Evolutionary conservation across 2,113 vertebrate genomes (phyloP), one percentile per base, ranked within the genome.

Genomic region (Tamias sibiricus): DNA sequence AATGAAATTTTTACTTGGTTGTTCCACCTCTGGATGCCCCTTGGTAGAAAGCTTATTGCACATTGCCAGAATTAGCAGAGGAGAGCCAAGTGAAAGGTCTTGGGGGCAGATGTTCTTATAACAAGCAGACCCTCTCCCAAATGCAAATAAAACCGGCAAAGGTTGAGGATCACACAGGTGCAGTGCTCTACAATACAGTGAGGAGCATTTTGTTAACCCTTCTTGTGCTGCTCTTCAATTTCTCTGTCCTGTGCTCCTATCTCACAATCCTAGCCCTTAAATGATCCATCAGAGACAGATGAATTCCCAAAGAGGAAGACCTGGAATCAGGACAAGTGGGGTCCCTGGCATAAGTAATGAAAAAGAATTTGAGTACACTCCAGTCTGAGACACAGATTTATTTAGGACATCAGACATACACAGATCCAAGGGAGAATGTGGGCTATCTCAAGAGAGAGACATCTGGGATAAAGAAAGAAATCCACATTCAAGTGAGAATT

Each of bases 1-100:
- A 93, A 97, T 96, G 30, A 97, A 24, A 49, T 97, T 98, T 98
- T 96, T 88, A 42, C 87, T 97, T 94, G 93, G 75, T 68, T 2
- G 1, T 96, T 96, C 81, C 95, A 57, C 47, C 86, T 87, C 88
- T 96, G 72, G 47, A 64, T 0, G 47, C 83, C 71, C 81, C 24
- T 22, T 47, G 47, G 74, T 98, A 68, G 66, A 91, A 95, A 96
- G 68, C 86, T 95, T 96, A 86, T 44, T 95, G 66, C 24, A 87
- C 13, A 76, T 6, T 64, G 47, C 87, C 93, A 75, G 59, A 97
- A 97, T 97, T 97, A 97, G 44, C 62, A 62, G 80, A 95, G 57
- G 97, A 97, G 97, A 14, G 80, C 91, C 59, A 84, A 95, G 90
- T 49, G 44, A 96, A 95, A 94, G 3, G 64, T 79, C 86, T 90